Percentiles rank a stretch among this genome's conserved stretches.
phyloP scores from a whole-genome alignment of 2,888 invertebrate species.

The Ophioninae sp. region DNA sequence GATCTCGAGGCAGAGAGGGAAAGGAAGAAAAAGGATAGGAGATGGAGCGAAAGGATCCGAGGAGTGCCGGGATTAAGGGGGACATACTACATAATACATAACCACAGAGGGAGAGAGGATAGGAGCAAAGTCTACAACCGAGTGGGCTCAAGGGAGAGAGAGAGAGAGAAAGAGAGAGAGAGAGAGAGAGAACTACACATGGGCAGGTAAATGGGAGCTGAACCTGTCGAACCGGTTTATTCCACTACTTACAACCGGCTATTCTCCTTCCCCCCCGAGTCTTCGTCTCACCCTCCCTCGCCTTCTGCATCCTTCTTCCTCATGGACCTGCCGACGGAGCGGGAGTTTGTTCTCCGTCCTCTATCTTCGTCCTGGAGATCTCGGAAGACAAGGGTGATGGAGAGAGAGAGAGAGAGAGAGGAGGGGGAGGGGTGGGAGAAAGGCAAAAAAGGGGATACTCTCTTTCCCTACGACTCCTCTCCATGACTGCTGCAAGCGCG shows the following conservation, averaged over 20 bases:
- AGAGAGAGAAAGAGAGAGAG: slow-evolving; percentile 32
- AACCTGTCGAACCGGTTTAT: slow-evolving; percentile 80
- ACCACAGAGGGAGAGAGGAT: slow-evolving; percentile 60
- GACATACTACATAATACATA: slow-evolving; percentile 69
- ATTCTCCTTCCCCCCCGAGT: slow-evolving; percentile 45
- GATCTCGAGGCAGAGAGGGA: background rate
- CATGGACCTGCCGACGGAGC: slow-evolving; percentile 49
- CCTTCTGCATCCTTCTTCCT: slow-evolving; percentile 41
- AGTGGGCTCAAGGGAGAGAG: slow-evolving; percentile 29
- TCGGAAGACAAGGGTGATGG: slow-evolving; percentile 20
- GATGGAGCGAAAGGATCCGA: slow-evolving; percentile 34
- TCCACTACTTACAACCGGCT: slow-evolving; percentile 60
- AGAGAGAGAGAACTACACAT: slow-evolving; percentile 67
- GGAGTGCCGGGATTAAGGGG: slow-evolving; percentile 27
- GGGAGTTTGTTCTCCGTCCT: slow-evolving; percentile 59
- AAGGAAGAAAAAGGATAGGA: slow-evolving; percentile 25
- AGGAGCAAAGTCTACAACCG: slow-evolving; percentile 24
- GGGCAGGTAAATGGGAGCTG: slow-evolving; percentile 77
- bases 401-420: slow-evolving; percentile 25
- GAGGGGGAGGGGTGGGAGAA: background rate
- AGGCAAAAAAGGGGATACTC: slow-evolving; percentile 26
- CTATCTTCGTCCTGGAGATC: slow-evolving; percentile 56
- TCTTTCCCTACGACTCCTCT: slow-evolving; percentile 16
- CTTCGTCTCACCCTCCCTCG: slow-evolving; percentile 33
- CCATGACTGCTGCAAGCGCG: slow-evolving; percentile 56